Evolutionary conservation across 1,140 invertebrate species (phyloP).

Genomic region (Periplaneta americana): DNA sequence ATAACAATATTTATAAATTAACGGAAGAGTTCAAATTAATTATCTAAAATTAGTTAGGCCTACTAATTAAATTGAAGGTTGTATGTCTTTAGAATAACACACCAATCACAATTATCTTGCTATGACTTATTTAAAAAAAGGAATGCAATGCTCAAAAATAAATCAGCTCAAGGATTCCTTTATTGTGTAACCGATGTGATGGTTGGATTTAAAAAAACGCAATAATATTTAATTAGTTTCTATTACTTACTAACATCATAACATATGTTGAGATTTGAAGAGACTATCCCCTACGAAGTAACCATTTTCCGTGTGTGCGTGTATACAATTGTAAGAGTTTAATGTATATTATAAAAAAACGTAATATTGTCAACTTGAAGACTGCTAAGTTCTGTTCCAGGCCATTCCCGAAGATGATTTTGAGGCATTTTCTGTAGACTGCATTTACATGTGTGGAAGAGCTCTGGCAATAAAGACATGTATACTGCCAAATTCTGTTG

Average conservation of each 20-base stretch:
- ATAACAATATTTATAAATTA: too few species aligned
- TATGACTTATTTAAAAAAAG: too few species aligned
- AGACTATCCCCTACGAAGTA: not conserved
- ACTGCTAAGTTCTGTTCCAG: not conserved
- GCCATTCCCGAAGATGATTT: not conserved
- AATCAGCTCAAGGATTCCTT: not conserved
- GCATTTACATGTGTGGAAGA: not conserved
- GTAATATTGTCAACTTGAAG: not conserved
- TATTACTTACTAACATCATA: not conserved
- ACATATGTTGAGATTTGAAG: not conserved
- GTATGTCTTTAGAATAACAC: not conserved
- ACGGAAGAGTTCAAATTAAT: too few species aligned
- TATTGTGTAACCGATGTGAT: not conserved
- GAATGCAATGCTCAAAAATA: not conserved
- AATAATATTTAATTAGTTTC: not conserved
- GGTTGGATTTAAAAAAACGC: not conserved
- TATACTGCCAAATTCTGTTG: not conserved
- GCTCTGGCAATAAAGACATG: not conserved
- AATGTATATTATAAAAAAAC: not conserved
- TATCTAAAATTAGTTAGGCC: too few species aligned
- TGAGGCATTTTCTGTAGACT: not conserved
- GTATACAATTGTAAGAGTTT: not conserved
- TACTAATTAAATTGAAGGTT: too few species aligned
- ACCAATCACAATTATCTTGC: not conserved
- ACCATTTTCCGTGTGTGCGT: not conserved